phyloP scores from a whole-genome alignment of 2,113 vertebrate genomes.

The Picathartes gymnocephalus region DNA sequence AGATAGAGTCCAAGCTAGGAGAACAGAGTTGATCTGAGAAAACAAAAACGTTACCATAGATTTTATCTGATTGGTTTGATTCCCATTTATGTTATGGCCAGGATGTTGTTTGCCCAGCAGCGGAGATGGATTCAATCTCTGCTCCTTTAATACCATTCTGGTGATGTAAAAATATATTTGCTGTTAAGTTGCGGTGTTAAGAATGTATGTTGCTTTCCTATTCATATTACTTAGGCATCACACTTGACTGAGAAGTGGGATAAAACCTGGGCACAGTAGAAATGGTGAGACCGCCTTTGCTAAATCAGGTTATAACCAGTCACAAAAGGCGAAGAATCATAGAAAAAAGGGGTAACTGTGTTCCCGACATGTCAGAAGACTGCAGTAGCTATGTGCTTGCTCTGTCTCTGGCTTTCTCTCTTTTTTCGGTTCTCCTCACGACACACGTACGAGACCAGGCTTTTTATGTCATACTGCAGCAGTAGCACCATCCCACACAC shows the following conservation, averaged over 20 bases:
- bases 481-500: constrained; percentile 59
- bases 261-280: not conserved
- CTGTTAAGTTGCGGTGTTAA: not conserved
- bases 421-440: constrained; percentile 19
- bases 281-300: not conserved
- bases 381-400: not conserved
- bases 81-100: not conserved
- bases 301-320: not conserved
- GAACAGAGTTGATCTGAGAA: not conserved
- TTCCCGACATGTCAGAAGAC: not conserved
- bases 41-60: not conserved
- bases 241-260: not conserved
- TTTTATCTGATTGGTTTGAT: not conserved
- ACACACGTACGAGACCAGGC: constrained; percentile 48
- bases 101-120: not conserved
- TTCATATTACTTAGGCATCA: not conserved
- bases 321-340: not conserved
- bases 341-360: not conserved
- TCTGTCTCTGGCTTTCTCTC: not conserved
- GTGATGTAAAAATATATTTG: not conserved
- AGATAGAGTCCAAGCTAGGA: not conserved
- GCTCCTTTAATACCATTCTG: not conserved
- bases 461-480: constrained; percentile 66
- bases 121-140: not conserved
- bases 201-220: not conserved